These are phyloP conservation scores for Penelope pileata DNA, from an alignment of 2,113 vertebrate genomes.

Conservation along the genomic window DNA sequence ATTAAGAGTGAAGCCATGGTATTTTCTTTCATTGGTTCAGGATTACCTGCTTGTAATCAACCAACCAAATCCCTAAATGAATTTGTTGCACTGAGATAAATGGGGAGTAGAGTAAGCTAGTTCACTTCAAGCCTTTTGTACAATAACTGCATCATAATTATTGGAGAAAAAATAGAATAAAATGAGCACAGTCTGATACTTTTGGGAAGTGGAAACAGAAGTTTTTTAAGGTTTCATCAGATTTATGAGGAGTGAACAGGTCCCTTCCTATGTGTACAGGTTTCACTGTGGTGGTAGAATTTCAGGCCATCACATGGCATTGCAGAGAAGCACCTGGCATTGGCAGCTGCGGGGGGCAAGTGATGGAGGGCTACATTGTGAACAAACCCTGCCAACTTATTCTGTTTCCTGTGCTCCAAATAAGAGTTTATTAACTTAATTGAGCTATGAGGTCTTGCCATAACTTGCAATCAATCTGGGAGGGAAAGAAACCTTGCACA, in stretches of 20 bases:
- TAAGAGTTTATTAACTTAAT: not conserved
- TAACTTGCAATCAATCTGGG: not conserved
- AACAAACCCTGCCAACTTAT: not conserved
- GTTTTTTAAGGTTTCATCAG: not conserved
- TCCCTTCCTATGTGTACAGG: not conserved
- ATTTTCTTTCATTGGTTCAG: conserved; percentile 10
- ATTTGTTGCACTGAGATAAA: conserved; percentile 33
- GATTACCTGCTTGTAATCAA: conserved; percentile 45
- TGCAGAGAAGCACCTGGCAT: not conserved
- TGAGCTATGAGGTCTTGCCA: not conserved
- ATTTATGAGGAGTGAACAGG: not conserved
- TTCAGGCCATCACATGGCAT: not conserved
- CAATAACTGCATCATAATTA: conserved; percentile 24
- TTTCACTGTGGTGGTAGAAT: not conserved
- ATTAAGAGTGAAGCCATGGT: conserved; percentile 31
- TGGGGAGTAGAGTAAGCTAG: not conserved
- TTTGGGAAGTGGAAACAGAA: not conserved
- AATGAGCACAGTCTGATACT: not conserved
- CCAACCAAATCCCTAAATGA: conserved; percentile 36
- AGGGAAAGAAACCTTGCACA: not conserved
- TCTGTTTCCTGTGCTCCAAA: not conserved
- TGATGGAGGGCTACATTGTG: not conserved
- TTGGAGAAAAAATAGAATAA: not conserved
- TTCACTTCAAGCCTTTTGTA: conserved; percentile 31
- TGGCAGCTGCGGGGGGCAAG: not conserved